Conservation (phyloP, 64 coral and sea anemone species). For the Dendronephthya gigantea region DNA sequence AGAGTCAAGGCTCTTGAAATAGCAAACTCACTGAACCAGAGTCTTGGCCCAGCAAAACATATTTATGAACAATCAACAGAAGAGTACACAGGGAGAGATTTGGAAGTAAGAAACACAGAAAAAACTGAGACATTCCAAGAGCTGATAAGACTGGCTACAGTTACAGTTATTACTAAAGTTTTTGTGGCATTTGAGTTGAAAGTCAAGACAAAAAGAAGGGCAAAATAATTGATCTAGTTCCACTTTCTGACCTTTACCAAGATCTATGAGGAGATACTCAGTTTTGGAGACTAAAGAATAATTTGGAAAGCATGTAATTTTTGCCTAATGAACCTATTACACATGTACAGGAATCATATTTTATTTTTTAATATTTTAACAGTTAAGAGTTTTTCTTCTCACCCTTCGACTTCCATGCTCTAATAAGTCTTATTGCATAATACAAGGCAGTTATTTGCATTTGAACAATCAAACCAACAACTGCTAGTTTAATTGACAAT, state of each 20-base stretch:
- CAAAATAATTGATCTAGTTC: constrained; percentile 24
- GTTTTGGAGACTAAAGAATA: background rate
- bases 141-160: constrained; percentile 48
- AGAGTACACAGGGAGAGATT: constrained; percentile 44
- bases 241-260: background rate
- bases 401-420: constrained; percentile 66
- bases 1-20: constrained; percentile 80
- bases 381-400: constrained; percentile 61
- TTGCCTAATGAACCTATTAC: background rate
- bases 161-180: constrained; percentile 73
- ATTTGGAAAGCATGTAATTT: too few species aligned
- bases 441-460: constrained; percentile 57
- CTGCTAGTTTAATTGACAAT: constrained; percentile 60
- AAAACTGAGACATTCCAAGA: constrained; percentile 53
- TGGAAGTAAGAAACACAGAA: background rate
- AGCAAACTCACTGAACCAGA: constrained; percentile 82
- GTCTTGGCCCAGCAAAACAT: constrained; percentile 56
- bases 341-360: too few species aligned
- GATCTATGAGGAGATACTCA: background rate
- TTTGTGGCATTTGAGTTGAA: constrained; percentile 84
- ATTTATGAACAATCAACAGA: constrained; percentile 74
- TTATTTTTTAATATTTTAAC: too few species aligned
- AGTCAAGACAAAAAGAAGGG: constrained; percentile 53
- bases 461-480: constrained; percentile 68
- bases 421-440: constrained; percentile 65